phyloP scores from a whole-genome alignment of 2,888 invertebrate species.

The Drosophila melanocephala region DNA sequence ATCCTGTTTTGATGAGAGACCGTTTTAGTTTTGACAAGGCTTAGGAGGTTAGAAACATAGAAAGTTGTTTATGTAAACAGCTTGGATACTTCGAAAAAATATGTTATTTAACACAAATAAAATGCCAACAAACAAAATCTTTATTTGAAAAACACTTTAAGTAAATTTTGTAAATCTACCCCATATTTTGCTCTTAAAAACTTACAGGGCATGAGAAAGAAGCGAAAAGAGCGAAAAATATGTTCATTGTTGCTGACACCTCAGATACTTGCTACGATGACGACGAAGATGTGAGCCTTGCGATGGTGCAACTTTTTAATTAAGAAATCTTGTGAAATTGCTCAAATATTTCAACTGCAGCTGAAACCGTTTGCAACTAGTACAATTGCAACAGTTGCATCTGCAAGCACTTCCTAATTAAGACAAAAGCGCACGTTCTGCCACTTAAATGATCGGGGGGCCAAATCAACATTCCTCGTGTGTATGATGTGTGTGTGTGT shows the following conservation, averaged over 20 bases:
- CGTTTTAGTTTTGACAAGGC: not conserved
- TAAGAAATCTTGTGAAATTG: conserved; percentile 76
- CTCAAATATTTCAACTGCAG: conserved; percentile 75
- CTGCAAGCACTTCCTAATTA: conserved; percentile 66
- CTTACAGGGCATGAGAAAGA: conserved; percentile 16
- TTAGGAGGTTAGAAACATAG: no score
- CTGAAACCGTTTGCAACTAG: conserved; percentile 8
- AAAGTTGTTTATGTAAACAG: not conserved
- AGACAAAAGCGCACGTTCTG: conserved; percentile 55
- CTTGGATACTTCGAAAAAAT: not conserved
- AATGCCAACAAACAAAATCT: not conserved
- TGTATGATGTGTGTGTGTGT: not conserved
- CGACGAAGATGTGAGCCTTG: conserved; percentile 15
- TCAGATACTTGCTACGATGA: conserved; percentile 42
- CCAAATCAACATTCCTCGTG: not conserved
- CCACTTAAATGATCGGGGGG: conserved; percentile 41
- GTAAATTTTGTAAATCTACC: not conserved
- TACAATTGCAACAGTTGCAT: conserved; percentile 31
- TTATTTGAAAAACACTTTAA: not conserved
- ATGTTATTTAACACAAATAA: not conserved
- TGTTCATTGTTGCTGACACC: conserved; percentile 80
- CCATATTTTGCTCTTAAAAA: not conserved
- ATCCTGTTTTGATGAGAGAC: not conserved
- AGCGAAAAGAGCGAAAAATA: conserved; percentile 60
- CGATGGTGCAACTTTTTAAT: conserved; percentile 71